These are phyloP conservation scores for Elysia crispata DNA, from an alignment of 2,888 invertebrate genomes.

Conservation along the genomic window DNA sequence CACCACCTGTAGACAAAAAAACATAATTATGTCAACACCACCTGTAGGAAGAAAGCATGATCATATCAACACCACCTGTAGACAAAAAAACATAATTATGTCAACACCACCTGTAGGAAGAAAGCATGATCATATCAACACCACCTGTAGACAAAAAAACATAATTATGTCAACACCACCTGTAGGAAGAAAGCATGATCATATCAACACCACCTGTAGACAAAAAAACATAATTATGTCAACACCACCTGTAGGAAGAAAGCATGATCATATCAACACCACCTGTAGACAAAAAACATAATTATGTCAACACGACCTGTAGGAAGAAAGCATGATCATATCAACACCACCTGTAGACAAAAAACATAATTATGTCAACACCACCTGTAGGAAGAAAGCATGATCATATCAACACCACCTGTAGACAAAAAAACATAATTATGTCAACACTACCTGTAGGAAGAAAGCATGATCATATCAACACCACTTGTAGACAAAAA, in stretches of 20 bases:
- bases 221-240: not conserved
- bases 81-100: not conserved
- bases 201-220: slow-evolving; percentile 83
- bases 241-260: too few relatives aligned
- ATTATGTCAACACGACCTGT: not conserved
- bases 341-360: slow-evolving; percentile 82
- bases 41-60: slow-evolving; percentile 80
- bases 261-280: slow-evolving; percentile 87
- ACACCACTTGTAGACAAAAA: too few relatives aligned
- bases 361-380: not conserved
- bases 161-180: not conserved
- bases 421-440: slow-evolving; percentile 25
- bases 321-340: slow-evolving; percentile 83
- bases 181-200: slow-evolving; percentile 81
- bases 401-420: slow-evolving; percentile 87
- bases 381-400: slow-evolving; percentile 73
- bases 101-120: too few relatives aligned
- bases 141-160: slow-evolving; percentile 79
- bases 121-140: slow-evolving; percentile 85
- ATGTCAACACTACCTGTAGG: not conserved
- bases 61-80: slow-evolving; percentile 84
- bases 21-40: not conserved
- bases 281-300: slow-evolving; percentile 74
- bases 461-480: too few relatives aligned
- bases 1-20: slow-evolving; percentile 80